Percentiles rank a stretch among this genome's conserved stretches.
Conservation (phyloP, 2,113 vertebrate genomes). For the Phaethornis superciliosus region DNA sequence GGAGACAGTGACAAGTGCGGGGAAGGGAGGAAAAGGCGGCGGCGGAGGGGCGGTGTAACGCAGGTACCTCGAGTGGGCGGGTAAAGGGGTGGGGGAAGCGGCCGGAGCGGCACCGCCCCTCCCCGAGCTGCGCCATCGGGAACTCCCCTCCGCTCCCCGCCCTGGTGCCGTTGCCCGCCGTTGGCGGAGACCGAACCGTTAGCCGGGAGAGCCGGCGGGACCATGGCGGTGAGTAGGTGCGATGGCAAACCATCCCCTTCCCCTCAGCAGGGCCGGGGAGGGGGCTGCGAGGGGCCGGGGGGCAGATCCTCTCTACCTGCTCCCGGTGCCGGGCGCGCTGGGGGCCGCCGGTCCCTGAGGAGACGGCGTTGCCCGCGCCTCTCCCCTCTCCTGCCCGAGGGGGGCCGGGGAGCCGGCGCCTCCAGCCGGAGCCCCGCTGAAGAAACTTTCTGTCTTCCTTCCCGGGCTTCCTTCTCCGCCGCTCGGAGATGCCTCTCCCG, state of each 20-base stretch:
- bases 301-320: neutral
- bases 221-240: constrained; percentile 56
- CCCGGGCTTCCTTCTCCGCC: neutral
- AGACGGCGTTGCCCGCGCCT: neutral
- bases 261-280: neutral
- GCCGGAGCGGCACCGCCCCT: constrained; percentile 15
- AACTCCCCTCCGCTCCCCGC: constrained; percentile 7
- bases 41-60: neutral
- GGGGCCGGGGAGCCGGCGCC: neutral
- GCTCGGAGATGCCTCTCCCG: neutral
- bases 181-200: constrained; percentile 27
- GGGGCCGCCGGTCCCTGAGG: neutral
- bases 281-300: neutral
- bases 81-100: neutral
- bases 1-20: neutral
- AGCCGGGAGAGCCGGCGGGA: constrained; percentile 28
- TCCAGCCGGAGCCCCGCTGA: neutral
- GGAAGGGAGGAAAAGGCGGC: neutral
- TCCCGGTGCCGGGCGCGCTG: neutral
- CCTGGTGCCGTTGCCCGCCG: constrained; percentile 20
- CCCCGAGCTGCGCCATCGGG: constrained; percentile 41
- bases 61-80: constrained; percentile 34
- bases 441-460: constrained; percentile 25
- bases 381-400: neutral
- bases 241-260: neutral